Base-by-base conservation (phyloP, 2,888 invertebrate genomes). In the Lepidocyrtinus sp. region DNA sequence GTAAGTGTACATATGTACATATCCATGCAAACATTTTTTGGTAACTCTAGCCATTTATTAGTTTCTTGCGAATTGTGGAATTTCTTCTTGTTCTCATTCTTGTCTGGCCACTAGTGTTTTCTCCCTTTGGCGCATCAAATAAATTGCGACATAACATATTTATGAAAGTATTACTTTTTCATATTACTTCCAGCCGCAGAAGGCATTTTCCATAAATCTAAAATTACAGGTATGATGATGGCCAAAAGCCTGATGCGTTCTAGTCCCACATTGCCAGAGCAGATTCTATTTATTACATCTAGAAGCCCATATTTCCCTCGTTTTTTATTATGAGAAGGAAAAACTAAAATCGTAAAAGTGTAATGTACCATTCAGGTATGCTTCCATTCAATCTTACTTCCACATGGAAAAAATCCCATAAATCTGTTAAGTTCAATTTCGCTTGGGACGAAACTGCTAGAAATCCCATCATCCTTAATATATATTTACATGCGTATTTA, bases 131-230 rank as follows among this genome's bases (percentile, higher is more conserved):
- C 36, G 36, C 36, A 36, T 21, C 55, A 64, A 70, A 76, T 76
- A 76, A 76, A 76, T 76, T 76, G 65, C 69, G 50, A 59, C 64
- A 65, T 76, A 72, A 72, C 77, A 72, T 72, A 72, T 77, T 77
- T 77, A 77, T 77, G 77, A 72, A 67, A 77, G 77, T 67, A 77
- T 61, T 70, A 71, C 27, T 72, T 76, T 72, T 77, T 64, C 61
- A 77, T 77, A 69, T 76, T 70, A 69, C 45, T 69, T 46, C 12
- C 36, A 62, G 25, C 64, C 72, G 59, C 72, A 76, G 64, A 76
- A 71, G 12, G 36, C 36, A 64, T 71, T 64, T 45, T 27, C 68
- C 63, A 75, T 75, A 75, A 75, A 70, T 76, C 76, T 36, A 12
- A 68, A 25, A 50, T 59, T 36, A 36, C 61, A 22, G 63, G 50